Percentiles rank a stretch among this genome's conserved stretches.
Conservation (phyloP, 2,797 vertebrate genomes). For the Gymnothorax reevesii region DNA sequence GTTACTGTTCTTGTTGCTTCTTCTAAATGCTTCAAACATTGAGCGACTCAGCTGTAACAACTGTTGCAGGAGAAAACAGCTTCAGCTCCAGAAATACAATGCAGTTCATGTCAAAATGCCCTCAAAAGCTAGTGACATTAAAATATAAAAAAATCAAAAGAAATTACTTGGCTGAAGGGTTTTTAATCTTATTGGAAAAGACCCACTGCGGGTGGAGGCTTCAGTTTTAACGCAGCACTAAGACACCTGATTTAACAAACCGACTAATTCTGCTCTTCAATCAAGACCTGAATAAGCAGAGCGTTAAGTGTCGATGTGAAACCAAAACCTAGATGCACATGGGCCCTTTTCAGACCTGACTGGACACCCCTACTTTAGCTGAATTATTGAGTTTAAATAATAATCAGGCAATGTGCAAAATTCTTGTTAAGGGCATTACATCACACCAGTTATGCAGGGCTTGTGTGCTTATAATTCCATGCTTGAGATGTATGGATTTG, state of each 20-base stretch:
- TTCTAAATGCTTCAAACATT: neutral
- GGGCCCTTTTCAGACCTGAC: too few relatives aligned
- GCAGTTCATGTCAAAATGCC: neutral
- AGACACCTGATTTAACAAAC: too few relatives aligned
- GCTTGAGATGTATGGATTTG: neutral
- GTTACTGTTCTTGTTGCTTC: neutral
- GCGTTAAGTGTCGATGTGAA: too few relatives aligned
- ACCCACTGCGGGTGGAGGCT: too few relatives aligned
- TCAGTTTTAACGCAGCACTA: too few relatives aligned
- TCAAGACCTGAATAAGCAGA: too few relatives aligned
- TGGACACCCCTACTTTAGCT: neutral
- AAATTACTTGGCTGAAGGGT: too few relatives aligned
- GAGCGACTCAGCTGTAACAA: neutral
- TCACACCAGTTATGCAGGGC: neutral
- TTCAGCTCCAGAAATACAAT: neutral
- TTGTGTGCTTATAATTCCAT: neutral
- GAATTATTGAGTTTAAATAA: neutral
- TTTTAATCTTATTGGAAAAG: too few relatives aligned
- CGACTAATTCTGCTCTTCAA: too few relatives aligned
- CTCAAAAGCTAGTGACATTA: too few relatives aligned
- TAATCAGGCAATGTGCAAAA: neutral
- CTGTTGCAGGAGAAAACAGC: neutral
- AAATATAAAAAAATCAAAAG: too few relatives aligned
- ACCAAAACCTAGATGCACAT: too few relatives aligned
- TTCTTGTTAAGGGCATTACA: neutral